Conservation (phyloP, 2,797 vertebrate species). For the Scyliorhinus canicula region DNA sequence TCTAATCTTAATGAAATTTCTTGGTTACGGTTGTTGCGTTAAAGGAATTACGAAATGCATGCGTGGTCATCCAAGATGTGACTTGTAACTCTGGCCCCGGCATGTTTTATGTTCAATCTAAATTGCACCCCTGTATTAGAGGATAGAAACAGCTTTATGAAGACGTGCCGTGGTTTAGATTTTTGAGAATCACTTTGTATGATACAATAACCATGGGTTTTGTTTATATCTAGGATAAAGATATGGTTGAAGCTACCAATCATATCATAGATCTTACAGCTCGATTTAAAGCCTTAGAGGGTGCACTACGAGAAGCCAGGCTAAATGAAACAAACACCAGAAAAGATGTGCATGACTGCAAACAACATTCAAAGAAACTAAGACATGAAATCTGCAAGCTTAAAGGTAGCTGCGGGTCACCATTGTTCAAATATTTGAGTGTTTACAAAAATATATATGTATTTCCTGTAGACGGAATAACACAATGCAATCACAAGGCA, state of each 20-base stretch:
- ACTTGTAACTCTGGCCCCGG: background rate
- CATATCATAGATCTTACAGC: slow-evolving; percentile 62
- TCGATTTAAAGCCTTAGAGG: slow-evolving; percentile 61
- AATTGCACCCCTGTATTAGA: background rate
- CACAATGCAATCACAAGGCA: background rate
- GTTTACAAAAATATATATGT: background rate
- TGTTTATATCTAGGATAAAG: slow-evolving; percentile 64
- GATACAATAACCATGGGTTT: background rate
- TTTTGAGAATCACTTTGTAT: background rate
- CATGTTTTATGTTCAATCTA: background rate
- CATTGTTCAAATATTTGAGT: background rate
- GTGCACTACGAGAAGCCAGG: slow-evolving; percentile 53
- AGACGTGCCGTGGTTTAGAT: background rate
- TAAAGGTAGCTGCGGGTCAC: slow-evolving; percentile 59
- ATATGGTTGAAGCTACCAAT: slow-evolving; percentile 66
- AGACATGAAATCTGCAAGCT: slow-evolving; percentile 57
- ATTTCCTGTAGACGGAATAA: background rate
- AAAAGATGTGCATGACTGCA: slow-evolving; percentile 65
- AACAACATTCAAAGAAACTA: slow-evolving; percentile 56
- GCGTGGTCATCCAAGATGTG: background rate
- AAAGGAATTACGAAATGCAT: background rate
- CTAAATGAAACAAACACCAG: slow-evolving; percentile 53
- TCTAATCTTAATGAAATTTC: background rate
- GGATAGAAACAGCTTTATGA: background rate
- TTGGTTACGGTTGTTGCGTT: background rate